Conservation (phyloP, 1,140 invertebrate species). For the Rhyacophila brunnea region DNA sequence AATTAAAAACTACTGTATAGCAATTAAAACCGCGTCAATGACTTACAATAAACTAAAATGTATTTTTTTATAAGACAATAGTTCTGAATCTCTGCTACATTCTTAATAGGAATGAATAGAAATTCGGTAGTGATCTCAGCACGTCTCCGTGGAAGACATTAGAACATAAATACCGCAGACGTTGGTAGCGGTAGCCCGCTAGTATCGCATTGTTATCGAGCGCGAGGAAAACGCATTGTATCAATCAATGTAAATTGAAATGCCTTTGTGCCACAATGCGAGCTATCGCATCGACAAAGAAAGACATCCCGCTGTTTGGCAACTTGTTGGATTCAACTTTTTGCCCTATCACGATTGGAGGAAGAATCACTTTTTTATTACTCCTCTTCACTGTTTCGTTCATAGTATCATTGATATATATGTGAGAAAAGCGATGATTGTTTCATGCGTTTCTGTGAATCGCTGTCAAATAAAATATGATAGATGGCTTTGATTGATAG, state of each 20-base stretch:
- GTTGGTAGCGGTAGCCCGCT: too few relatives aligned
- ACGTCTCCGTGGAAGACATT: neutral
- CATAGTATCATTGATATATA: conserved; percentile 1
- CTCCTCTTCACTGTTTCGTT: too few relatives aligned
- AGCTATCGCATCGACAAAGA: conserved; percentile 20
- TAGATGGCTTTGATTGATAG: too few relatives aligned
- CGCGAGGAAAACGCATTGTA: conserved; percentile 25
- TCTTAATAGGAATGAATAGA: conserved; percentile 5
- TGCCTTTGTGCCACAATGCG: conserved; percentile 25
- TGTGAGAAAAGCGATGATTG: neutral
- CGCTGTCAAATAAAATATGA: too few relatives aligned
- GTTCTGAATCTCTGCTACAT: too few relatives aligned
- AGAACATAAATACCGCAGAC: too few relatives aligned
- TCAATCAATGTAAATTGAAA: conserved; percentile 37
- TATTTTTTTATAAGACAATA: too few relatives aligned
- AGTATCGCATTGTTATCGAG: conserved; percentile 8
- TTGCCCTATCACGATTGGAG: conserved; percentile 13
- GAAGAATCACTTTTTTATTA: conserved; percentile 3
- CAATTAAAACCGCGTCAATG: too few relatives aligned
- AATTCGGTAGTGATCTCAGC: conserved; percentile 24
- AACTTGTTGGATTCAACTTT: conserved; percentile 17
- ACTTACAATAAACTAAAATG: too few relatives aligned
- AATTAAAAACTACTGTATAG: too few relatives aligned
- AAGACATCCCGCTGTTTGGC: conserved; percentile 32
- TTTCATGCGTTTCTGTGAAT: too few relatives aligned